Percentiles rank a stretch among this genome's conserved stretches.
phyloP scores from a whole-genome alignment of 2,888 invertebrate species.

The Morinoia aosen region DNA sequence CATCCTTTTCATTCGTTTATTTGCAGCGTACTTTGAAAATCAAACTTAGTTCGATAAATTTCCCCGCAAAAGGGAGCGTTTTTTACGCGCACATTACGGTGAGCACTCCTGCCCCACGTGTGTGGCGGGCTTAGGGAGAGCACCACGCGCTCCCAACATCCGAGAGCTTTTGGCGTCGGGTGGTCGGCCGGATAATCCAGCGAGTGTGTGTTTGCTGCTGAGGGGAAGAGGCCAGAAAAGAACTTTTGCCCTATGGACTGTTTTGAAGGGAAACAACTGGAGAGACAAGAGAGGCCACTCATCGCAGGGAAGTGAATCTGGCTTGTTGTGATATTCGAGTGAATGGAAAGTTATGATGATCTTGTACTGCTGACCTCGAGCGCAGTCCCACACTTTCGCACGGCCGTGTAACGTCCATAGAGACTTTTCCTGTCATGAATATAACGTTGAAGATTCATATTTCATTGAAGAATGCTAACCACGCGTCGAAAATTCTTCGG shows the following conservation, averaged over 20 bases:
- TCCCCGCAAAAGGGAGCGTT: background rate
- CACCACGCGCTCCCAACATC: background rate
- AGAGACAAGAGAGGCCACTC: slow-evolving; percentile 48
- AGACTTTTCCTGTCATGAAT: background rate
- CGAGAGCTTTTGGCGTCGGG: slow-evolving; percentile 28
- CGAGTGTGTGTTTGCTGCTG: slow-evolving; percentile 32
- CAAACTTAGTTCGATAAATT: background rate
- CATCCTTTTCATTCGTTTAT: background rate
- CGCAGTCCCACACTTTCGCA: background rate
- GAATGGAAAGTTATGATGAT: slow-evolving; percentile 32
- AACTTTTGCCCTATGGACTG: slow-evolving; percentile 42
- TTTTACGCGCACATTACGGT: background rate
- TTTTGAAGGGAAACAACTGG: slow-evolving; percentile 49
- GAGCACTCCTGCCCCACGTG: background rate
- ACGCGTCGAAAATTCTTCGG: background rate
- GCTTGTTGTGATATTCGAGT: slow-evolving; percentile 45
- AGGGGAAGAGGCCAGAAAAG: slow-evolving; percentile 3
- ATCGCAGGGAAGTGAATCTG: slow-evolving; percentile 6
- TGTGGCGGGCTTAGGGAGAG: background rate
- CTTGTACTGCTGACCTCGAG: slow-evolving; percentile 24
- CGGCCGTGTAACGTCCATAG: background rate
- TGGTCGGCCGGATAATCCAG: slow-evolving; percentile 5
- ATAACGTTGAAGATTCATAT: background rate
- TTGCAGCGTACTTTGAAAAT: background rate
- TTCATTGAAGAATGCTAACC: background rate